These are phyloP conservation scores for Horisme vitalbata DNA, from an alignment of 2,888 invertebrate species.

Conservation along the genomic window DNA sequence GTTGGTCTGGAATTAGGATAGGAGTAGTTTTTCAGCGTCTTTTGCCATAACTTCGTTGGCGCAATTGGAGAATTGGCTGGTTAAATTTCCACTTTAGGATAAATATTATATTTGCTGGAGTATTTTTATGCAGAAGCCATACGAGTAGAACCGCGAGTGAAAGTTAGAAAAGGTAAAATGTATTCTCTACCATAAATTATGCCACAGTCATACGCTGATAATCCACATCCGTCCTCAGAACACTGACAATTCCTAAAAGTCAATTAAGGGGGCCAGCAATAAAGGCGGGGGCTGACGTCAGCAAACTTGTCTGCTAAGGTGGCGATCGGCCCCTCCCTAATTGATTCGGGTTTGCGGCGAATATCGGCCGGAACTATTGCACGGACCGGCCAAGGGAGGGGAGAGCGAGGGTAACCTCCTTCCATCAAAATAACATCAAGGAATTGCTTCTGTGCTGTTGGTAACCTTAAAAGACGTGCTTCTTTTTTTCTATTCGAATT, in stretches of 20 bases:
- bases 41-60: neutral
- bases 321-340: conserved; percentile 23
- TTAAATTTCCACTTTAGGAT: too few species aligned
- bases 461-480: too few species aligned
- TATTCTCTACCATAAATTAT: too few species aligned
- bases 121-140: too few species aligned
- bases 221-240: neutral
- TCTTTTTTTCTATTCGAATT: too few species aligned
- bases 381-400: conserved; percentile 1
- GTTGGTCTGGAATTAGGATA: conserved; percentile 7
- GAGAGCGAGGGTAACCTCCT: conserved; percentile 5
- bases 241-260: conserved; percentile 26
- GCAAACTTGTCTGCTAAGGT: conserved; percentile 27
- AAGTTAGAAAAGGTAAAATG: too few species aligned
- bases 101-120: too few species aligned
- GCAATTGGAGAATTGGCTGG: too few species aligned
- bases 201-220: too few species aligned
- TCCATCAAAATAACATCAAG: too few species aligned
- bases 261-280: conserved; percentile 23
- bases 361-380: conserved; percentile 16
- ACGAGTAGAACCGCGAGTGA: too few species aligned
- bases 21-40: neutral
- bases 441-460: too few species aligned
- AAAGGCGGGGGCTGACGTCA: conserved; percentile 25
- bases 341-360: conserved; percentile 28